phyloP scores from a whole-genome alignment of 2,113 vertebrate species.

The Ranitomeya imitator region DNA sequence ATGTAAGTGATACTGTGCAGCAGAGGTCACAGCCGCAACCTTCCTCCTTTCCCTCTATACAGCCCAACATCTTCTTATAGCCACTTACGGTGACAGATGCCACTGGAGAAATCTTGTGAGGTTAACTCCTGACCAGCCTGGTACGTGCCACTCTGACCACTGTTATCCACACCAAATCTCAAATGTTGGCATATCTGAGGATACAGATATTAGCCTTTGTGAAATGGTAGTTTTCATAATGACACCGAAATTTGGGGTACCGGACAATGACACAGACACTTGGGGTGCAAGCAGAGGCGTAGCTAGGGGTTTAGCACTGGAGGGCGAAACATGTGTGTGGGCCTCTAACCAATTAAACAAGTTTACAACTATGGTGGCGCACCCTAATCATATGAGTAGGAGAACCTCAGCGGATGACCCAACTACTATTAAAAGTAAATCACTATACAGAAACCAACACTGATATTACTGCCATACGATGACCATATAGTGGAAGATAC shows the following conservation, averaged over 20 bases:
- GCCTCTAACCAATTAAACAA: too few relatives aligned
- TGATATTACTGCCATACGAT: too few relatives aligned
- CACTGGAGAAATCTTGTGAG: conserved; percentile 57
- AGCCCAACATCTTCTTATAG: conserved; percentile 67
- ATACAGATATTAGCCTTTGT: not conserved
- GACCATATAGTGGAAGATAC: too few relatives aligned
- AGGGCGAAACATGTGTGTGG: too few relatives aligned
- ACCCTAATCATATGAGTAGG: too few relatives aligned
- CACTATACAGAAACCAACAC: too few relatives aligned
- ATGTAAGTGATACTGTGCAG: conserved; percentile 70
- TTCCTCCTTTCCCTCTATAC: conserved; percentile 65
- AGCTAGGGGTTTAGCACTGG: too few relatives aligned
- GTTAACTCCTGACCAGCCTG: conserved; percentile 41
- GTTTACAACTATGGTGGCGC: too few relatives aligned
- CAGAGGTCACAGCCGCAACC: conserved; percentile 68
- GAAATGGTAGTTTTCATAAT: not conserved
- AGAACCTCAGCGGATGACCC: too few relatives aligned
- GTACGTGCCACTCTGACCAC: not conserved
- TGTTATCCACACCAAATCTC: not conserved
- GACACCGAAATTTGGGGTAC: not conserved
- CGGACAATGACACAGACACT: not conserved
- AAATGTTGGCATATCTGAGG: not conserved
- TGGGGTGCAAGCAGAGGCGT: too few relatives aligned
- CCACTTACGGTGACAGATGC: conserved; percentile 63
- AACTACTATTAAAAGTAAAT: too few relatives aligned